Evolutionary conservation across 2,797 vertebrate species (phyloP).

Genomic region (Melopsittacus undulatus): DNA sequence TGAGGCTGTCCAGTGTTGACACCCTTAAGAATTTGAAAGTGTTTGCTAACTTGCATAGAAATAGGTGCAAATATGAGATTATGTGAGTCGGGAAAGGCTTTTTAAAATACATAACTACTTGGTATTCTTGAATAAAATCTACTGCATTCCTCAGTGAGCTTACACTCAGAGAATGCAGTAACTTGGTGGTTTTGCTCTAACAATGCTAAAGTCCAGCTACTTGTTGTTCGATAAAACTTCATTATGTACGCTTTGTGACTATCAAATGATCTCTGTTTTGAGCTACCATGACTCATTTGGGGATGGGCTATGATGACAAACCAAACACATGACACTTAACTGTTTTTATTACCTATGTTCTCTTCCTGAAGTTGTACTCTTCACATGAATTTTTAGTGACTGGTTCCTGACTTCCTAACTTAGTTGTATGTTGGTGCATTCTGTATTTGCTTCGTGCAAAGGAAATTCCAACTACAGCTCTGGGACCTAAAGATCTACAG

Average conservation of each 20-base stretch:
- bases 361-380: not conserved
- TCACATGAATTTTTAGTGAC: not conserved
- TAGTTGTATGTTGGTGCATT: not conserved
- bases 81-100: not conserved
- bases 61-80: not conserved
- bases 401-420: not conserved
- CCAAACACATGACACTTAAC: not conserved
- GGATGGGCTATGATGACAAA: slow-evolving; percentile 16
- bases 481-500: not conserved
- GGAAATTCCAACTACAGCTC: not conserved
- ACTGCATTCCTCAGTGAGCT: not conserved
- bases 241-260: not conserved
- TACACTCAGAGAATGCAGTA: not conserved
- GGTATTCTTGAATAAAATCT: not conserved
- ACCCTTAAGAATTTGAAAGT: not conserved
- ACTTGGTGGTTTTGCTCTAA: not conserved
- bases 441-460: slow-evolving; percentile 12
- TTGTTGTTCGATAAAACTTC: not conserved
- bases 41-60: not conserved
- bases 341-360: not conserved
- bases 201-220: not conserved
- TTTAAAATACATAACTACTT: not conserved
- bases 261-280: slow-evolving; percentile 16
- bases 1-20: not conserved
- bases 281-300: slow-evolving; percentile 17